Evolutionary conservation across 2,888 invertebrate species (phyloP).

Genomic region (Thyatira batis): DNA sequence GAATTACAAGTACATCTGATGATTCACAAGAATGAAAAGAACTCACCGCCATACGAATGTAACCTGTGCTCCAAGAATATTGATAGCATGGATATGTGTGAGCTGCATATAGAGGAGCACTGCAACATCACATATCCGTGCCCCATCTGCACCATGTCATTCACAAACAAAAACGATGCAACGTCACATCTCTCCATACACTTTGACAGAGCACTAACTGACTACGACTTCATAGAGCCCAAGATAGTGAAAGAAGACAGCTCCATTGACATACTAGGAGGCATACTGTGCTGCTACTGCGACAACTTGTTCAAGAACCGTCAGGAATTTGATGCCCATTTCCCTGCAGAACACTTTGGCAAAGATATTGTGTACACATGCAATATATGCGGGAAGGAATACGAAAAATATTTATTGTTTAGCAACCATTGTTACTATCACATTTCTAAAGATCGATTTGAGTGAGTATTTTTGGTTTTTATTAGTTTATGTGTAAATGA

Average conservation of each 20-base stretch:
- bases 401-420: conserved; percentile 78
- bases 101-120: conserved; percentile 63
- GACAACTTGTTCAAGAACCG: conserved; percentile 73
- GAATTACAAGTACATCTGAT: conserved; percentile 61
- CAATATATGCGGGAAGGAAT: conserved; percentile 80
- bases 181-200: conserved; percentile 59
- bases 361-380: conserved; percentile 76
- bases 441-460: conserved; percentile 58
- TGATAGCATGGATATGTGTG: conserved; percentile 52
- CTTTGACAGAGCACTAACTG: conserved; percentile 48
- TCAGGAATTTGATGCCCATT: conserved; percentile 79
- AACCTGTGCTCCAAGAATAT: conserved; percentile 51
- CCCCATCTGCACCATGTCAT: conserved; percentile 60
- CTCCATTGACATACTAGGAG: conserved; percentile 64
- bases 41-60: conserved; percentile 61
- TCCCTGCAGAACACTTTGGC: conserved; percentile 63
- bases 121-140: conserved; percentile 56
- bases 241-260: conserved; percentile 60
- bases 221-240: conserved; percentile 19
- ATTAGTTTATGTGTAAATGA: conserved; percentile 4
- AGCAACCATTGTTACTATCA: conserved; percentile 82
- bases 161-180: conserved; percentile 45
- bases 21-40: conserved; percentile 52
- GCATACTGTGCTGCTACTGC: conserved; percentile 80
- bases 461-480: conserved; percentile 65